Conservation (phyloP, 2,888 invertebrate genomes). For the Itoplectis maculator region DNA sequence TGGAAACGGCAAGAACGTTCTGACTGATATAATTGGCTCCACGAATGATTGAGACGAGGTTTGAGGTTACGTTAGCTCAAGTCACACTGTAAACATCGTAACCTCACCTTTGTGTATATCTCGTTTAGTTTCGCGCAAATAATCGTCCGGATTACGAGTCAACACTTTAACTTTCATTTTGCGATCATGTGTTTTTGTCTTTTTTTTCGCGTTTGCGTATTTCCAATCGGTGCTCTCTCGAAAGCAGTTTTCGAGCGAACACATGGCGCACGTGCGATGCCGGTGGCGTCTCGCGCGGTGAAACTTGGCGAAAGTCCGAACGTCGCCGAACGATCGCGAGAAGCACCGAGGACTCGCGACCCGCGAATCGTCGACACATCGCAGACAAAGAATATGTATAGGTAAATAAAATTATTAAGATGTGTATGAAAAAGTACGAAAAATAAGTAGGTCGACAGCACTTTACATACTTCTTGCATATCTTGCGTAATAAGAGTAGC, state of each 20-base stretch:
- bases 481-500: no score
- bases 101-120: slow-evolving; percentile 96
- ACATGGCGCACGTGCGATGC: neutral
- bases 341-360: neutral
- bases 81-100: neutral
- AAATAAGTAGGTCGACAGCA: no score
- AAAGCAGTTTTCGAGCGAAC: no score
- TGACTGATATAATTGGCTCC: no score
- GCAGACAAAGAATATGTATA: no score
- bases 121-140: slow-evolving; percentile 96
- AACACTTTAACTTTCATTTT: slow-evolving; percentile 96
- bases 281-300: neutral
- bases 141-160: slow-evolving; percentile 97
- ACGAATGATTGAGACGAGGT: no score
- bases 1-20: no score
- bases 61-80: slow-evolving; percentile 1
- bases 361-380: neutral
- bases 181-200: neutral
- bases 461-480: no score
- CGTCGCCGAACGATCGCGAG: neutral
- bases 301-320: neutral
- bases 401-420: no score
- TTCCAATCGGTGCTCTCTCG: no score
- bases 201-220: no score
- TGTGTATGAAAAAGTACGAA: no score